Evolutionary conservation across 2,888 invertebrate species (phyloP), one percentile per base, ranked within the genome.

Genomic region (Linnaemya tessellans): DNA sequence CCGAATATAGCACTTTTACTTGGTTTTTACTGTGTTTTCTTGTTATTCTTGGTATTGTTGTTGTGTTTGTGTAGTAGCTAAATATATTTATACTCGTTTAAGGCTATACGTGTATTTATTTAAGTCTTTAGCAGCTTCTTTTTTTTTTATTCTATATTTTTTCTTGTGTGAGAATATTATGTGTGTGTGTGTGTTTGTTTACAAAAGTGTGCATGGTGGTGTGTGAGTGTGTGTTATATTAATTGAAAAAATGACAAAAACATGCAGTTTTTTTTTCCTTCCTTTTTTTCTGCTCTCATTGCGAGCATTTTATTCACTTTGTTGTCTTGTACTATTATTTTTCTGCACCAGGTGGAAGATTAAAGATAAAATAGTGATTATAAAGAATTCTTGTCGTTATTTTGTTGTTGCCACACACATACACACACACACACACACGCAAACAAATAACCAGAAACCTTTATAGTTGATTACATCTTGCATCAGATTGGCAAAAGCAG

Each of bases 351-450:
- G 75, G 81, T 86, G 82, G 85, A 85, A 85, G 85, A 85, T 85
- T 85, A 85, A 82, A 85, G 85, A 85, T 85, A 81, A 84, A 84
- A 84, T 84, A 84, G 68, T 81, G 77, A 84, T 84, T 84, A 81
- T 81, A 78, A 84, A 78, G 78, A 78, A 79, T 51, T 68, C 65
- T 18, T 64, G 41, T 67, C 54, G 30, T 58, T 73, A 38, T 73
- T 65, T 73, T 64, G 73, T 13, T 49, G 5, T 58, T 30, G 25
- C 46, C 51, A 20, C n/a, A 46, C 9, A 64, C 13, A 41, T 13
- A 64, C 22, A 51, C 51, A 60, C 13, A 38, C 35, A 58, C 15
- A 46, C 5, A 30, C 1, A 15, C 13, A 58, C 18, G n/a, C 30
- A 49, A 10, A 49, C 49, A 35, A 43, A 20, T 38, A 60, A 74